A percentile compares a stretch with the other conserved stretches of the same genome.
Conservation (phyloP, 2,888 invertebrate genomes). For the Hofmannophila pseudospretella region DNA sequence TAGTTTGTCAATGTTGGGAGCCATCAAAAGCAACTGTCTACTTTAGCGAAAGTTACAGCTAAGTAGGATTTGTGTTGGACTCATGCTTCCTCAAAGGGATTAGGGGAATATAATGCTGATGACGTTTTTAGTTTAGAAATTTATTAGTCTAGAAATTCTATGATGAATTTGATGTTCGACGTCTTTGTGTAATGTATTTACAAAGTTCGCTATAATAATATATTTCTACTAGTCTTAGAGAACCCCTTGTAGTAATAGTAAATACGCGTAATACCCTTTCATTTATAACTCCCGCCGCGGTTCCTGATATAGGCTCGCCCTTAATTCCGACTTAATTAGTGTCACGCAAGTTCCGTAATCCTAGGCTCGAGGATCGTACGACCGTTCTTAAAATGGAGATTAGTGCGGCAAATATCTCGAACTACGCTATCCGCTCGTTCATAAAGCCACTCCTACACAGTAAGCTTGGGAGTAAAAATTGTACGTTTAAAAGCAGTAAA, state of each 20-base stretch:
- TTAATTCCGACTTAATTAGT: slow-evolving; percentile 77
- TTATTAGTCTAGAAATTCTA: neutral
- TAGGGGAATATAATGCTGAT: slow-evolving; percentile 58
- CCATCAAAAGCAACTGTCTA: slow-evolving; percentile 70
- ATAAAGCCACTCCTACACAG: slow-evolving; percentile 51
- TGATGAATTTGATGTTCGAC: no score
- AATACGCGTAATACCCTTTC: slow-evolving; percentile 71
- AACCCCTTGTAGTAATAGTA: slow-evolving; percentile 48
- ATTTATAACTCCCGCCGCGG: slow-evolving; percentile 72
- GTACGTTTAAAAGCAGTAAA: no score
- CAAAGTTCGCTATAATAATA: neutral
- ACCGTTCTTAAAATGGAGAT: slow-evolving; percentile 78
- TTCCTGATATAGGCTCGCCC: slow-evolving; percentile 73
- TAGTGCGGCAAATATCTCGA: slow-evolving; percentile 73
- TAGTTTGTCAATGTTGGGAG: slow-evolving; percentile 64
- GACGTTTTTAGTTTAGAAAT: slow-evolving; percentile 19
- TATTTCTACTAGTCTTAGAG: slow-evolving; percentile 29
- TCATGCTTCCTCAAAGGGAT: slow-evolving; percentile 62
- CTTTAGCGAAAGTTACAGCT: slow-evolving; percentile 67
- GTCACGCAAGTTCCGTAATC: slow-evolving; percentile 77
- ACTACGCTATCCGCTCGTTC: slow-evolving; percentile 61
- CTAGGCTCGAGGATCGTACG: slow-evolving; percentile 70
- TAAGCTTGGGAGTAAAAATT: slow-evolving; percentile 12
- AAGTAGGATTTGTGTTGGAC: slow-evolving; percentile 73
- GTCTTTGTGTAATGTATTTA: neutral